Evolutionary conservation across 2,888 invertebrate species (phyloP).

Genomic region (Apotomis capreana): DNA sequence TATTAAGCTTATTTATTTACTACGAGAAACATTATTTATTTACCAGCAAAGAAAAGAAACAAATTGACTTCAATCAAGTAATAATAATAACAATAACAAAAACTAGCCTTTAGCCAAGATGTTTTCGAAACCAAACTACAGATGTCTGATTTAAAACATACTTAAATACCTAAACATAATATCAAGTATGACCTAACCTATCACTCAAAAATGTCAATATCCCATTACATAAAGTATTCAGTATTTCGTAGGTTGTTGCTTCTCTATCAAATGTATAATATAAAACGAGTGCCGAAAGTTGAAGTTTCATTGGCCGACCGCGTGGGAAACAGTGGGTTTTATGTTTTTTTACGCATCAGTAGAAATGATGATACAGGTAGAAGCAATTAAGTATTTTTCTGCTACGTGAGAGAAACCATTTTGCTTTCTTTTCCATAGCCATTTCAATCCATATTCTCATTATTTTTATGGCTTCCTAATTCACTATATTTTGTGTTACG

Average conservation of each 20-base stretch:
- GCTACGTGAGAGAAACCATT: constrained; percentile 36
- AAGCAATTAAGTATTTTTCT: constrained; percentile 23
- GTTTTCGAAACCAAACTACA: neutral
- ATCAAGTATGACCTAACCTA: constrained; percentile 27
- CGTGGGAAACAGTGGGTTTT: constrained; percentile 29
- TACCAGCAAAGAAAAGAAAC: too few species aligned
- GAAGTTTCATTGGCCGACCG: neutral
- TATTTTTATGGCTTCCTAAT: constrained; percentile 34
- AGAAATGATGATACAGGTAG: constrained; percentile 33
- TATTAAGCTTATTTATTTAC: too few species aligned
- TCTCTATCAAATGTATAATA: neutral
- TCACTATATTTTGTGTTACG: constrained; percentile 12
- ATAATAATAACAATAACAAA: neutral
- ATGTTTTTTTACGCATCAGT: constrained; percentile 23
- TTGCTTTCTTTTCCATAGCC: constrained; percentile 34
- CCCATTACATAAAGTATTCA: constrained; percentile 24
- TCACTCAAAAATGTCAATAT: constrained; percentile 23
- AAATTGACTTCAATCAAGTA: too few species aligned
- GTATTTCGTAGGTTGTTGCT: constrained; percentile 13
- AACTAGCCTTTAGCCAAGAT: neutral
- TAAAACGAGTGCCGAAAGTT: neutral
- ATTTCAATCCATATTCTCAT: constrained; percentile 30
- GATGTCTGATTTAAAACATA: neutral
- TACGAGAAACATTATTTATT: too few species aligned
- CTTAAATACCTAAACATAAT: neutral